These are phyloP conservation scores for Oreochromis aureus DNA, from an alignment of 2,113 vertebrate species.

Conservation along the genomic window DNA sequence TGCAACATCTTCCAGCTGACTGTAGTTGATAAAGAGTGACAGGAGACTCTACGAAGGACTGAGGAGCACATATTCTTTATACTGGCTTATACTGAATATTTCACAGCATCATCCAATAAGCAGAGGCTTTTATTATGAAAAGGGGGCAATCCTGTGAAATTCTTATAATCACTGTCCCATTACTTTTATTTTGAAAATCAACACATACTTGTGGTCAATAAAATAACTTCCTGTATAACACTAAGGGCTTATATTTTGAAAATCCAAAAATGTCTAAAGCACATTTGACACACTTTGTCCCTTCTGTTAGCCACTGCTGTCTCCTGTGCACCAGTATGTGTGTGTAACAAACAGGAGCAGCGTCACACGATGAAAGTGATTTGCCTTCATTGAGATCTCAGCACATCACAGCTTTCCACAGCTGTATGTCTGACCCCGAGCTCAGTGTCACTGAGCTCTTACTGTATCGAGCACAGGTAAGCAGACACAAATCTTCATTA, in stretches of 20 bases:
- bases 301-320: neutral
- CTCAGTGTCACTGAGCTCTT: neutral
- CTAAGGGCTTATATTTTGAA: neutral
- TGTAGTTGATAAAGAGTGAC: neutral
- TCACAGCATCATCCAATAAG: neutral
- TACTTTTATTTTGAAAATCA: neutral
- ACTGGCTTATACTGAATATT: neutral
- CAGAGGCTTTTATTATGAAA: neutral
- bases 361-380: neutral
- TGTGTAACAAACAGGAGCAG: neutral
- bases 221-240: neutral
- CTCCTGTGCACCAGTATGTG: neutral
- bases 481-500: neutral
- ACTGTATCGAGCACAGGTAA: neutral
- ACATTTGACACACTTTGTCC: neutral
- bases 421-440: neutral
- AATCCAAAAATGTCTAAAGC: no score
- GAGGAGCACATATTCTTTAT: neutral
- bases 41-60: neutral
- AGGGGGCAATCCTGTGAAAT: neutral
- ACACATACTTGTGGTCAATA: neutral
- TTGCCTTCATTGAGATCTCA: neutral
- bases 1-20: neutral
- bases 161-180: neutral
- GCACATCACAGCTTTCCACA: neutral